Evolutionary conservation across 2,797 vertebrate species (phyloP).

Genomic region (Vireo griseus): DNA sequence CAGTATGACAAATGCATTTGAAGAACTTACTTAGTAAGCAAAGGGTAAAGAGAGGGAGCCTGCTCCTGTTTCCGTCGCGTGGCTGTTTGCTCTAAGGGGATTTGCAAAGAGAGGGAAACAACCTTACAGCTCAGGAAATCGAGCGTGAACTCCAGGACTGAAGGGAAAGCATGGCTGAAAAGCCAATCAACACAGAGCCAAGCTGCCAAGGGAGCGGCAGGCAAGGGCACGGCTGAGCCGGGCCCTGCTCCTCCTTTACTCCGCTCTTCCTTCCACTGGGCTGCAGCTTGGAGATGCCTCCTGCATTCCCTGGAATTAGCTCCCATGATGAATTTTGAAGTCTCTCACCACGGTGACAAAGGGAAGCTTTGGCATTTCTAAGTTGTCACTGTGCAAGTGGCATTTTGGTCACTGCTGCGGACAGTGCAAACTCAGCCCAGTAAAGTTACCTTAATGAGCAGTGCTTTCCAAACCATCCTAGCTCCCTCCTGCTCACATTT

Average conservation of each 20-base stretch:
- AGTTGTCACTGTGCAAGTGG: not conserved
- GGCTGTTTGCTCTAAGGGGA: not conserved
- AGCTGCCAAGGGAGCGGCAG: not conserved
- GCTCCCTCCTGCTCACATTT: not conserved
- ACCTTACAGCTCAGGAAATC: slow-evolving; percentile 20
- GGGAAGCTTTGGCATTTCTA: not conserved
- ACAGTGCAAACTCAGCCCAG: not conserved
- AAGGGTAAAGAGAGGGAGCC: not conserved
- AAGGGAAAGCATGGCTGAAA: not conserved
- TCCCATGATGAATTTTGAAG: not conserved
- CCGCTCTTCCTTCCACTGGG: rapidly evolving
- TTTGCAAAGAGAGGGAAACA: slow-evolving; percentile 14
- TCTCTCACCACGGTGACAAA: rapidly evolving
- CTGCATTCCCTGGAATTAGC: not conserved
- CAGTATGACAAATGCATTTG: not conserved
- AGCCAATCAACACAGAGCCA: not conserved
- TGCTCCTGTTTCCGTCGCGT: not conserved
- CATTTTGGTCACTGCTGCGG: not conserved
- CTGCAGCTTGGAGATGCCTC: not conserved
- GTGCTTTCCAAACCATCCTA: not conserved
- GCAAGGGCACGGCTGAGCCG: rapidly evolving
- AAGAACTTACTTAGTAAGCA: slow-evolving; percentile 6
- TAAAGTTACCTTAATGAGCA: not conserved
- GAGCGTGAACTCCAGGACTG: not conserved
- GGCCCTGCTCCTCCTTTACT: not conserved